These are phyloP conservation scores for Petaurus breviceps DNA, from an alignment of 2,113 vertebrate genomes.

Conservation along the genomic window DNA sequence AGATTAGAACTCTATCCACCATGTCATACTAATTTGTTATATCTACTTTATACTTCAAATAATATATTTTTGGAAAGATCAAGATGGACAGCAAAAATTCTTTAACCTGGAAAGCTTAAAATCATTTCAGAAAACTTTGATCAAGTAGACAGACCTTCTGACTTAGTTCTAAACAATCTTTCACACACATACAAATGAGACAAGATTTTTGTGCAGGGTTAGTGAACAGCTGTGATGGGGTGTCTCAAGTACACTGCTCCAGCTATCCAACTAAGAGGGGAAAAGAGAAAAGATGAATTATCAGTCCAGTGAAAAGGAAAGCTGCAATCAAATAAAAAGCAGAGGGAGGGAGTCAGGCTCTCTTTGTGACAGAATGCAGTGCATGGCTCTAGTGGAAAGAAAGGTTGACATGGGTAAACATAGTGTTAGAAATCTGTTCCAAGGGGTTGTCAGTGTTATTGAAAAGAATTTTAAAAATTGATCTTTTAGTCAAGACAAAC, in stretches of 20 bases:
- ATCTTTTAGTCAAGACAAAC: neutral
- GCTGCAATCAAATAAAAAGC: neutral
- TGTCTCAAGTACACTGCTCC: neutral
- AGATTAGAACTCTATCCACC: neutral
- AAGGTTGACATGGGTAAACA: neutral
- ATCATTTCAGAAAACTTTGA: conserved; percentile 14
- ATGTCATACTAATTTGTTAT: neutral
- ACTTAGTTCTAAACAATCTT: neutral
- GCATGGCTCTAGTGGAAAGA: neutral
- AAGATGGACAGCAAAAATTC: neutral
- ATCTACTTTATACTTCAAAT: neutral
- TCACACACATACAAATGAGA: neutral
- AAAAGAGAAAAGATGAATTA: neutral
- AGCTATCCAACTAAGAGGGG: neutral
- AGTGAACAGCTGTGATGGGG: neutral
- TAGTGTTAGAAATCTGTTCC: neutral
- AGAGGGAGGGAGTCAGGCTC: conserved; percentile 25
- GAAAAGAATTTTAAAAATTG: fast-evolving
- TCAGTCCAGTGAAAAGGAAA: conserved; percentile 6
- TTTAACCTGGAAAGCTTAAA: neutral
- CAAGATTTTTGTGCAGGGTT: neutral
- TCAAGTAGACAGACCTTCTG: conserved; percentile 43
- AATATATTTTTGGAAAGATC: neutral
- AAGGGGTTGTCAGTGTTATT: fast-evolving
- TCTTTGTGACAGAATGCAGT: neutral